Percentiles rank a stretch among this genome's conserved stretches.
These are phyloP conservation scores for Ganaspis sp. DNA, from an alignment of 1,140 invertebrate genomes.

Conservation along the genomic window DNA sequence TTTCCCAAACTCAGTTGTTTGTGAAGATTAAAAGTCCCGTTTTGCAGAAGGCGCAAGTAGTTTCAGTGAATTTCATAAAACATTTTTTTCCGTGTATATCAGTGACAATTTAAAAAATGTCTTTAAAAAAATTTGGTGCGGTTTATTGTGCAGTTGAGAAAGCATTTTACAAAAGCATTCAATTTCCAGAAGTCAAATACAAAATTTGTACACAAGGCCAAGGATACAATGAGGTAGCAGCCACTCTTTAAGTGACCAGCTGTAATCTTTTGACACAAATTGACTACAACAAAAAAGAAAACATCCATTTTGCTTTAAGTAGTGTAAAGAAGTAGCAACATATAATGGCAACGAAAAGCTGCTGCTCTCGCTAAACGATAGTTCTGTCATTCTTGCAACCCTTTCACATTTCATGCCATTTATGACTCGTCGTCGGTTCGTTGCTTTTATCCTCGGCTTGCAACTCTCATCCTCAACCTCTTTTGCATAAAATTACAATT, in stretches of 20 bases:
- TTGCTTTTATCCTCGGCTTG: background rate
- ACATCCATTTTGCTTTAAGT: background rate
- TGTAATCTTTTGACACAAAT: conserved; percentile 16
- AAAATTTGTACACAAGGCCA: background rate
- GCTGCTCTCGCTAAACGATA: conserved; percentile 1
- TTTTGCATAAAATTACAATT: conserved; percentile 47
- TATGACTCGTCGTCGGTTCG: conserved; percentile 23
- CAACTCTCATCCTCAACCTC: background rate
- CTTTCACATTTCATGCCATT: conserved; percentile 42
- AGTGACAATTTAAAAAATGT: too few relatives aligned
- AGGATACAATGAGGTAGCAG: background rate
- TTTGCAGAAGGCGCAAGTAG: too few relatives aligned
- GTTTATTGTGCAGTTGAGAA: too few relatives aligned
- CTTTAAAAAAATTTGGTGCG: too few relatives aligned
- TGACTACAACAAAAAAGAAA: background rate
- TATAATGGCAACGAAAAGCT: conserved; percentile 2
- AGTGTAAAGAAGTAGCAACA: background rate
- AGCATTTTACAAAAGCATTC: too few relatives aligned
- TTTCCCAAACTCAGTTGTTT: too few relatives aligned
- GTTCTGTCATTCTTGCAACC: conserved; percentile 33
- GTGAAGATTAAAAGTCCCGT: too few relatives aligned
- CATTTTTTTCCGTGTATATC: too few relatives aligned
- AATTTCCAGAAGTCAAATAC: background rate
- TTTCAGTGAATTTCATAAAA: too few relatives aligned
- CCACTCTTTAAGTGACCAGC: conserved; percentile 4